phyloP scores from a whole-genome alignment of 2,888 invertebrate genomes.

The Drepana falcataria region DNA sequence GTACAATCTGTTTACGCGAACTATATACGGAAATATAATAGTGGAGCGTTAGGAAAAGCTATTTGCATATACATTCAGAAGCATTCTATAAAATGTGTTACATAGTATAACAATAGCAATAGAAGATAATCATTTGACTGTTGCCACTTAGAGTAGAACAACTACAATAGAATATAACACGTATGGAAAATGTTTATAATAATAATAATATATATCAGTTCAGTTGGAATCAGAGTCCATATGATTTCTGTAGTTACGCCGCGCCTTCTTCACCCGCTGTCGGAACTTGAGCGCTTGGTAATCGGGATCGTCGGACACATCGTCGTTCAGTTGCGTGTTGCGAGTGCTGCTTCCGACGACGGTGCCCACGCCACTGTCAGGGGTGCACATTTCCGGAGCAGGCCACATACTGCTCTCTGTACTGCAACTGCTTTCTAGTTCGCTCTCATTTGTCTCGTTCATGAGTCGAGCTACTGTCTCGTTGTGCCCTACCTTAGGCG shows the following conservation, averaged over 20 bases:
- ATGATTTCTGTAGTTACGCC: constrained; percentile 81
- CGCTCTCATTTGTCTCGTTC: constrained; percentile 73
- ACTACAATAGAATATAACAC: constrained; percentile 21
- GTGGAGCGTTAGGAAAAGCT: background rate
- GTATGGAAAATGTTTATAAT: background rate
- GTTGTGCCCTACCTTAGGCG: constrained; percentile 45
- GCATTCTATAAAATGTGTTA: constrained; percentile 1
- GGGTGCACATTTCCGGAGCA: constrained; percentile 38
- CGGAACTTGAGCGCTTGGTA: constrained; percentile 74
- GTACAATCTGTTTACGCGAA: background rate
- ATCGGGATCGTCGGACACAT: constrained; percentile 67
- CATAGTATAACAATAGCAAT: constrained; percentile 16
- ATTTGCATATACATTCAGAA: constrained; percentile 1
- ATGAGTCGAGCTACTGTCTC: constrained; percentile 63
- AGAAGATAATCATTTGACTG: constrained; percentile 26
- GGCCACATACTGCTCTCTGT: constrained; percentile 60
- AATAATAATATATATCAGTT: constrained; percentile 26
- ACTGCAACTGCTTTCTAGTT: constrained; percentile 70
- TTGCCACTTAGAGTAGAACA: constrained; percentile 17
- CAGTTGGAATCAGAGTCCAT: constrained; percentile 83
- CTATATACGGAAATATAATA: constrained; percentile 5
- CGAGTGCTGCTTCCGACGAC: constrained; percentile 54
- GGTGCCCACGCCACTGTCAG: constrained; percentile 64
- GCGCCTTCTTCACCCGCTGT: constrained; percentile 80
- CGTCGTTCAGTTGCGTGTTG: constrained; percentile 40